Conservation (phyloP, 2,797 vertebrate genomes). For the Hypotaenidia philippensis region DNA sequence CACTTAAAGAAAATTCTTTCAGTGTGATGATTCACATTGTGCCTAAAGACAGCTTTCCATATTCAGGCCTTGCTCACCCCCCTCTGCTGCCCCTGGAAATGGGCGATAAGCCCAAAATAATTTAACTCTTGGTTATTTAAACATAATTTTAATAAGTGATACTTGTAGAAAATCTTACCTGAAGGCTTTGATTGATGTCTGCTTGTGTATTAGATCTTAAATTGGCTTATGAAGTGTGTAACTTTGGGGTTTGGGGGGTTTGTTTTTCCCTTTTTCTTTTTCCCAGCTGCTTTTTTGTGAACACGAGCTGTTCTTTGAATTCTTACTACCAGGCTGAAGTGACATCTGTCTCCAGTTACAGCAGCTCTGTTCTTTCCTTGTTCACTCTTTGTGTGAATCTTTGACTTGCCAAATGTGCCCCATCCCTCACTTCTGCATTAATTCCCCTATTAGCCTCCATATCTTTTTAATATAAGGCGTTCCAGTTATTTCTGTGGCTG, state of each 20-base stretch:
- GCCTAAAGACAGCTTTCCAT: conserved; percentile 34
- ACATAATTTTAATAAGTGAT: not conserved
- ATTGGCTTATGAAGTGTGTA: not conserved
- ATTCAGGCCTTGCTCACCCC: not conserved
- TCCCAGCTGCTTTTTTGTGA: not conserved
- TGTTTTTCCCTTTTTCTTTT: not conserved
- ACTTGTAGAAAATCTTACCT: not conserved
- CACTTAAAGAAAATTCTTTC: not conserved
- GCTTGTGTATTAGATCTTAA: not conserved
- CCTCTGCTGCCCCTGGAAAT: conserved; percentile 27
- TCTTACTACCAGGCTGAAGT: not conserved
- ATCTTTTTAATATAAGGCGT: accelerated
- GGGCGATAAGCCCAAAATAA: not conserved
- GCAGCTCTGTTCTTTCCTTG: not conserved
- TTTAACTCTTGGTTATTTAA: conserved; percentile 18
- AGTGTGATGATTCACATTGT: conserved; percentile 19
- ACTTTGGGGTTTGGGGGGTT: no score
- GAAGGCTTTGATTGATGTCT: not conserved
- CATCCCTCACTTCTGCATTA: not conserved
- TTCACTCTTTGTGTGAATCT: not conserved
- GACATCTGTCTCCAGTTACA: not conserved
- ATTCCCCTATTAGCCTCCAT: not conserved
- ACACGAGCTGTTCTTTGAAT: not conserved
- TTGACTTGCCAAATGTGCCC: not conserved
- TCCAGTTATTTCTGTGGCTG: not conserved